These are phyloP conservation scores for Labrus mixtus DNA, from an alignment of 2,113 vertebrate genomes.

Conservation along the genomic window DNA sequence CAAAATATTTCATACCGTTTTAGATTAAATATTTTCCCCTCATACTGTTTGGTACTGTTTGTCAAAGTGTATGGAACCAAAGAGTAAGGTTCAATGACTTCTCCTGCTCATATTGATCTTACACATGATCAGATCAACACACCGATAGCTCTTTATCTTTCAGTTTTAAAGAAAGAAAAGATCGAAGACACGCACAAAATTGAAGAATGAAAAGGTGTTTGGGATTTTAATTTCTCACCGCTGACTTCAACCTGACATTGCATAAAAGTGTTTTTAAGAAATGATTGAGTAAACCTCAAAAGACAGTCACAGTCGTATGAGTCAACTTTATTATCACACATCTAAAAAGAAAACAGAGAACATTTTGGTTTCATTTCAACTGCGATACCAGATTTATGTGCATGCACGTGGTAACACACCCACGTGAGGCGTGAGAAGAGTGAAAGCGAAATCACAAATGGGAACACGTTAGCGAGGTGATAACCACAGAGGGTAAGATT, in stretches of 20 bases:
- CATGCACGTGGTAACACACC: neutral
- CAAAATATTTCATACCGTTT: too few relatives aligned
- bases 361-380: conserved; percentile 49
- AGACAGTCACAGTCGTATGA: neutral
- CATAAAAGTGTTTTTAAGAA: neutral
- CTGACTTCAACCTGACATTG: too few relatives aligned
- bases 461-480: conserved; percentile 14
- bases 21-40: neutral
- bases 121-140: neutral
- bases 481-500: conserved; percentile 55
- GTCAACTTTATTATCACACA: neutral
- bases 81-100: neutral
- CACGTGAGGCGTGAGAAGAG: neutral
- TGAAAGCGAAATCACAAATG: conserved; percentile 20
- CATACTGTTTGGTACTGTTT: neutral
- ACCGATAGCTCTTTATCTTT: neutral
- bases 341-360: accelerated
- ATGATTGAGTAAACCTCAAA: neutral
- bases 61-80: neutral
- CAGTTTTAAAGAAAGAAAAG: neutral
- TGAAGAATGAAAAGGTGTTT: too few relatives aligned
- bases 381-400: neutral
- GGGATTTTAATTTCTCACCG: too few relatives aligned
- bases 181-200: neutral
- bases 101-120: neutral